Evolutionary conservation across 2,888 invertebrate genomes (phyloP), one percentile per base, ranked within the genome.

Genomic region (Athalia cordata): DNA sequence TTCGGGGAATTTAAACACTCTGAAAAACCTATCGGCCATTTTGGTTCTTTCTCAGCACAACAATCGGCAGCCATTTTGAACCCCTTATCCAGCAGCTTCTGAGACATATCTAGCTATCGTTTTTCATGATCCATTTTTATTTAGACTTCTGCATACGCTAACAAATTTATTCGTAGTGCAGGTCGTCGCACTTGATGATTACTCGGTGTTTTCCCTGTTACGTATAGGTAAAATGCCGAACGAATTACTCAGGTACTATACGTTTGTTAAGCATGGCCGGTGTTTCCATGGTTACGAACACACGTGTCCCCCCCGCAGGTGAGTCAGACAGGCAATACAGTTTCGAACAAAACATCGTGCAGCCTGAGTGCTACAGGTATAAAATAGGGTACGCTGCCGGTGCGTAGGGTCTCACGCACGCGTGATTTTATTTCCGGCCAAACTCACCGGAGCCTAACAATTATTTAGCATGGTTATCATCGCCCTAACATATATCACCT

Each of bases 281-380:
- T 15, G 75, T 75, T 6, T 75, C 75, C 43, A 75, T 75, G 62
- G 64, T 50, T 43, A 75, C 75, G 50, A 52, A 64, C 75, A 75
- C 75, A 52, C 52, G 72, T 59, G 62, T 64, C 29, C 75, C 64
- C 75, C 75, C 75, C 78, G 80, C 82, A 80, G 79, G 81, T 87
- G 87, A 87, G 79, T 87, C 86, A 87, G 79, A 75, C 81, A 66
- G 75, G 81, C 83, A 84, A 84, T 75, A 43, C 64, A n/a, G 9
- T 29, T 50, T n/a, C 6, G 11, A 64, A 75, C 75, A 62, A 61
- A 75, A 75, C 50, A 52, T 52, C 61, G 62, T 45, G 9, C 50
- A 29, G 62, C 72, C 45, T 59, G 59, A 50, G 49, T 62, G 50
- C 29, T 29, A 29, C 29, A 29, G 29, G 29, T 29, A 29, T 29